phyloP scores from a whole-genome alignment of 2,113 vertebrate species.

The Erythrocercus mccallii region DNA sequence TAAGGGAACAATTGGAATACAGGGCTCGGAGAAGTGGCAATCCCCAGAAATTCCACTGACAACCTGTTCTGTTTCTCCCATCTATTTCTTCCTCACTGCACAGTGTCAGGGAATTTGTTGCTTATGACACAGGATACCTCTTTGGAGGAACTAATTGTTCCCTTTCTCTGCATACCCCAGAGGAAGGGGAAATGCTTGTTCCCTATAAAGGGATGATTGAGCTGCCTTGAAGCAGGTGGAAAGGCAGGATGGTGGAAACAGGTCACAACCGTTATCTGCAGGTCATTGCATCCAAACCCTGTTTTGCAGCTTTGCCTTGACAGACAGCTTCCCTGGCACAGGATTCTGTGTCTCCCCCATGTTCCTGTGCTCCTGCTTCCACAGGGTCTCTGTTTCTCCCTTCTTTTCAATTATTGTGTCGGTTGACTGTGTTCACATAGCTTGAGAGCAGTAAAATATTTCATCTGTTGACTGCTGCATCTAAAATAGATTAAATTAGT shows the following conservation, averaged over 20 bases:
- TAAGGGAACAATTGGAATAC: background rate
- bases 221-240: background rate
- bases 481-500: slow-evolving; percentile 49
- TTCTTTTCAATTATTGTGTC: background rate
- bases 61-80: background rate
- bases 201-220: background rate
- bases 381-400: background rate
- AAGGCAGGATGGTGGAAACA: background rate
- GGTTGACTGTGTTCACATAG: background rate
- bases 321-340: background rate
- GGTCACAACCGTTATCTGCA: background rate
- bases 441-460: slow-evolving; percentile 23
- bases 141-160: background rate
- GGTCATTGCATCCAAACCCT: background rate
- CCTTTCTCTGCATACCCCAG: background rate
- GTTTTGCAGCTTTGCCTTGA: background rate
- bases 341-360: background rate
- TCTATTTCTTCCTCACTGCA: background rate
- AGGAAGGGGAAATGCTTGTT: background rate
- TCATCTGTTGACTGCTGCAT: slow-evolving; percentile 35
- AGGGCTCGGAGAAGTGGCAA: background rate
- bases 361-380: background rate
- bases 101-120: background rate
- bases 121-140: background rate
- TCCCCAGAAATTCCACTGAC: background rate